Base-by-base conservation (phyloP, 2,113 vertebrate genomes). In the Heterotilapia buettikoferi region DNA sequence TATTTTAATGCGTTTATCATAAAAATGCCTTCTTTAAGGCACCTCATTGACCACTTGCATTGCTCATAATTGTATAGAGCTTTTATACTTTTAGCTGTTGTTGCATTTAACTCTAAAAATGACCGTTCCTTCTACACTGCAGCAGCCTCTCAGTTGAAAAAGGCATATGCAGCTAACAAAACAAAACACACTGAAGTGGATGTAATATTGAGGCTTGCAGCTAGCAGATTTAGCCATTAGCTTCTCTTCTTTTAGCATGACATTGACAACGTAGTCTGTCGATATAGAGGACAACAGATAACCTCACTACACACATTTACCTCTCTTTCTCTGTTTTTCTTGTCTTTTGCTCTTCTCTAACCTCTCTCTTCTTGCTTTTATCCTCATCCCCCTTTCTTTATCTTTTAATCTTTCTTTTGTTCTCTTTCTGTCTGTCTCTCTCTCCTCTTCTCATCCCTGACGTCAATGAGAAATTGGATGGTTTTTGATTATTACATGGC, bases 401-500 rank as follows among this genome's bases (percentile, higher is more conserved):
- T 92, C 73, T 85, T 53, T 73, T 53, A 63, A 86, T 88, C 93
- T 86, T 79, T 76, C 76, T 87, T 78, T 84, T 90, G 63, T 86
- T 80, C 57, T 71, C 43, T 29, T 38, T 78, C 53, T 47, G 21
- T 81, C 47, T 33, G 31, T 53, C 33, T 57, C 12, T 57, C 82
- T 40, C 29, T 31, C 59, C 33, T 88, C 86, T 85, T 59, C 85
- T 90, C 84, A 56, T 92, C 76, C 76, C 90, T 93, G 92, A 93
- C 92, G 88, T 94, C 94, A 93, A 84, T 87, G 87, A 93, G 91
- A 91, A 92, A 91, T 91, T 89, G 88, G 88, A 92, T 93, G 92
- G 76, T 87, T 94, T 94, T 84, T 93, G 89, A 93, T 93, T 93
- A 89, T 91, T 92, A 90, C 93, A 83, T 91, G 88, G 87, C 94